These are phyloP conservation scores for Nycticebus coucang DNA, from an alignment of 2,113 vertebrate species.

Conservation along the genomic window DNA sequence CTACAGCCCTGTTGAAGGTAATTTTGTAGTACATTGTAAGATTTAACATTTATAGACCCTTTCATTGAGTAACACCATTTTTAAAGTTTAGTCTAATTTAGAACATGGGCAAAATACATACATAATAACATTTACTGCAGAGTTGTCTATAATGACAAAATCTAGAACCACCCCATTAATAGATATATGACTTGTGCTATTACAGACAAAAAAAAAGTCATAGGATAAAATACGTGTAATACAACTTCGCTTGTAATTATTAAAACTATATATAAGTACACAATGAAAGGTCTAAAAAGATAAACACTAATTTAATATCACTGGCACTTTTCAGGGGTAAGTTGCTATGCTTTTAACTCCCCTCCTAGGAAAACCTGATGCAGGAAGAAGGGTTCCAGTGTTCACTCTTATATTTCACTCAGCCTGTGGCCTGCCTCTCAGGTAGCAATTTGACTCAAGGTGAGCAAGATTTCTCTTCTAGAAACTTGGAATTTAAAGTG, in stretches of 20 bases:
- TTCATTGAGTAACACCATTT: background rate
- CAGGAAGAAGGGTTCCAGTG: background rate
- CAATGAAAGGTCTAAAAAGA: background rate
- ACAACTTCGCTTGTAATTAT: background rate
- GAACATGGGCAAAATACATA: background rate
- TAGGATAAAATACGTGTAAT: background rate
- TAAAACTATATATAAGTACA: background rate
- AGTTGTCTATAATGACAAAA: constrained; percentile 7
- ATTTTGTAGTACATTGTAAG: background rate
- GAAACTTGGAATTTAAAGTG: constrained; percentile 17
- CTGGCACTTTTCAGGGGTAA: background rate
- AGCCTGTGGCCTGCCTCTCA: background rate
- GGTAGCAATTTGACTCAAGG: background rate
- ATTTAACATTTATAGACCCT: background rate
- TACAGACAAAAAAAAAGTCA: background rate
- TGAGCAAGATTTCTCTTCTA: background rate
- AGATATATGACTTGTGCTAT: background rate
- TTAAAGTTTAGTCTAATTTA: background rate
- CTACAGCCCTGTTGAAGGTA: background rate
- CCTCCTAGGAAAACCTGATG: background rate
- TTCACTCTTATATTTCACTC: background rate
- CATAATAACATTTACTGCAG: background rate
- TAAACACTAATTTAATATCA: background rate
- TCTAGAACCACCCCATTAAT: background rate
- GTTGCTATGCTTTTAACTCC: background rate